Conservation (phyloP, 2,888 invertebrate genomes). For the Catocala sponsa region DNA sequence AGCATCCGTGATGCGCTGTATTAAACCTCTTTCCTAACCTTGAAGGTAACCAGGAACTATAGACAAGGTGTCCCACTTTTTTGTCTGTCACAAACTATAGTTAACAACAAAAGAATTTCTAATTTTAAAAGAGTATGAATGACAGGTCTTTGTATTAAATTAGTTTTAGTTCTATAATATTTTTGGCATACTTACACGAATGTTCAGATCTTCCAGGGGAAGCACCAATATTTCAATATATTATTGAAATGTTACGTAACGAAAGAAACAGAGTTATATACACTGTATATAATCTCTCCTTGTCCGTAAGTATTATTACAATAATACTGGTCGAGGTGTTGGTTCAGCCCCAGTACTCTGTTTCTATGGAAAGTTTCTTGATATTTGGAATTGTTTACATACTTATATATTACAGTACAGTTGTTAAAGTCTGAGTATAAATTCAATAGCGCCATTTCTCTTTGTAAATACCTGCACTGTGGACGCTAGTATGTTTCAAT, state of each 20-base stretch:
- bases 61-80: constrained; percentile 17
- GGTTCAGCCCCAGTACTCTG: neutral
- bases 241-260: too few species aligned
- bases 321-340: too few species aligned
- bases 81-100: constrained; percentile 37
- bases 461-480: constrained; percentile 42
- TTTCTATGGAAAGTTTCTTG: neutral
- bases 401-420: neutral
- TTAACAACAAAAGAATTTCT: constrained; percentile 38
- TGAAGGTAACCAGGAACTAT: constrained; percentile 21
- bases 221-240: too few species aligned
- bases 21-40: constrained; percentile 21
- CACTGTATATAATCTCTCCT: too few species aligned
- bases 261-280: too few species aligned
- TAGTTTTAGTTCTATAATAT: constrained; percentile 16
- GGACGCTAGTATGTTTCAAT: constrained; percentile 18
- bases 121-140: constrained; percentile 2
- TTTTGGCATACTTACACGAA: constrained; percentile 12
- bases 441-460: neutral
- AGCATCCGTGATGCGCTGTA: constrained; percentile 19
- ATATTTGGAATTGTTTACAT: constrained; percentile 10
- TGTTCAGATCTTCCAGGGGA: constrained; percentile 17
- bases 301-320: too few species aligned
- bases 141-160: constrained; percentile 28
- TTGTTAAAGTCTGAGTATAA: too few species aligned